A percentile compares a stretch with the other conserved stretches of the same genome.
Evolutionary conservation across 2,797 vertebrate species (phyloP).

Genomic region (Dipus sagitta): DNA sequence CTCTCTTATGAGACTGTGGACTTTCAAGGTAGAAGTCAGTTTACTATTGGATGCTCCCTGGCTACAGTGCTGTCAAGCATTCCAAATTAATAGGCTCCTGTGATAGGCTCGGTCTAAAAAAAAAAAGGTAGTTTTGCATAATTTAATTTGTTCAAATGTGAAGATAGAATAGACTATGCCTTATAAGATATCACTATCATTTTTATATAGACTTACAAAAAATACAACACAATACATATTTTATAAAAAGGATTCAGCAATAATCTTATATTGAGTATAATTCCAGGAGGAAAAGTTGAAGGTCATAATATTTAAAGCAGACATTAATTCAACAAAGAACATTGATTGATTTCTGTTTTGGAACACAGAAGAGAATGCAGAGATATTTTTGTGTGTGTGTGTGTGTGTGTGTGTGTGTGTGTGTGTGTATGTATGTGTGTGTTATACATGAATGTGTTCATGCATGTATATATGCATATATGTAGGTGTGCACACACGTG

Average conservation of each 20-base stretch:
- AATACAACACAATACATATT: neutral
- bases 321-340: neutral
- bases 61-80: neutral
- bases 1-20: neutral
- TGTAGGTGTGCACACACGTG: no score
- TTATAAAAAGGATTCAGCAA: neutral
- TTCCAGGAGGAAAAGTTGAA: neutral
- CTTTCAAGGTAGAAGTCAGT: neutral
- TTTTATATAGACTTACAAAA: neutral
- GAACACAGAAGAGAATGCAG: neutral
- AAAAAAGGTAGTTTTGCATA: neutral
- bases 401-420: no score
- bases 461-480: no score
- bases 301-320: neutral
- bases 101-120: neutral
- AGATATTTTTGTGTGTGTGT: neutral
- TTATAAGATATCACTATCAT: neutral
- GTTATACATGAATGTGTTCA: no score
- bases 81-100: constrained; percentile 1
- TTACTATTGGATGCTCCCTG: neutral
- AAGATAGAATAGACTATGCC: neutral
- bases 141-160: neutral
- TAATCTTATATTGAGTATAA: neutral
- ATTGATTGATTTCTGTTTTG: neutral
- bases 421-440: no score